These are phyloP conservation scores for Rhea americana DNA, from an alignment of 2,113 vertebrate species.

Conservation along the genomic window DNA sequence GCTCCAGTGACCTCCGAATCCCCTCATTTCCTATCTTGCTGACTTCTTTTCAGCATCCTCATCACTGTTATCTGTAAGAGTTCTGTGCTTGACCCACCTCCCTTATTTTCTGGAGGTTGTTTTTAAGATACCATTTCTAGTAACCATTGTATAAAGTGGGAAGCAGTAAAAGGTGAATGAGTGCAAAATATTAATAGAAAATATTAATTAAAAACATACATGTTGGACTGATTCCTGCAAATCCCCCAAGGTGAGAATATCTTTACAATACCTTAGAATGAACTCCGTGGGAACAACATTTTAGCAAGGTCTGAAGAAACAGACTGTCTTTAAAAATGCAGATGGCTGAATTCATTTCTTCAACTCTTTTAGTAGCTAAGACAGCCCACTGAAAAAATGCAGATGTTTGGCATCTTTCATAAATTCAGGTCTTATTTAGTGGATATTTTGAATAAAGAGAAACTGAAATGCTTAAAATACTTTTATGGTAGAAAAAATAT, in stretches of 20 bases:
- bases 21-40: conserved; percentile 25
- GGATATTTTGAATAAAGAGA: background rate
- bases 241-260: background rate
- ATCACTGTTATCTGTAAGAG: background rate
- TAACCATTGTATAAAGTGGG: background rate
- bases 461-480: background rate
- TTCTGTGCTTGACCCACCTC: background rate
- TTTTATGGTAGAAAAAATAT: background rate
- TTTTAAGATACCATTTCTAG: conserved; percentile 28
- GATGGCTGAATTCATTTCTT: background rate
- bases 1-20: background rate
- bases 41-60: conserved; percentile 41
- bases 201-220: background rate
- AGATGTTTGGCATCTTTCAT: background rate
- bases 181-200: background rate
- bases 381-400: background rate
- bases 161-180: background rate
- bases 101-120: background rate
- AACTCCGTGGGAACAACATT: background rate
- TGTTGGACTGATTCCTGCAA: background rate
- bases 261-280: conserved; percentile 15
- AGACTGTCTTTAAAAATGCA: background rate
- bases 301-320: background rate
- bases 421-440: background rate
- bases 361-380: background rate